Conservation (phyloP, 2,797 vertebrate species). For the Pangasius mekongensis region DNA sequence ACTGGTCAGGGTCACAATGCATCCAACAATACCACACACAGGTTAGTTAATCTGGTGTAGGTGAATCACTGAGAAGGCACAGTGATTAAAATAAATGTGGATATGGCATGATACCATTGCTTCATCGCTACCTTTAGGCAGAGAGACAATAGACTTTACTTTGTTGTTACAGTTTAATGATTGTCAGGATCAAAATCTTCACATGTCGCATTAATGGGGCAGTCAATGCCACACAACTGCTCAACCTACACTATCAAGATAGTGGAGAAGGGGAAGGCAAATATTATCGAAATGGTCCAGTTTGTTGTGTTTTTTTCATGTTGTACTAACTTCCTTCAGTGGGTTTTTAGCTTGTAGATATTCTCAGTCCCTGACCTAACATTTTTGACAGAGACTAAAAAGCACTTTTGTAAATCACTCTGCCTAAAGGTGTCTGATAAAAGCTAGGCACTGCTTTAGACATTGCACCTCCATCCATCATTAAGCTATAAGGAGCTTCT, state of each 20-base stretch:
- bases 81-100: not conserved
- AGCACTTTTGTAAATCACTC: not conserved
- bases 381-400: not conserved
- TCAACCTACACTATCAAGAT: no score
- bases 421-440: not conserved
- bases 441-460: not conserved
- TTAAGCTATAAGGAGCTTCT: not conserved
- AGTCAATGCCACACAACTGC: no score
- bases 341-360: not conserved
- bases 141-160: not conserved
- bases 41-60: not conserved
- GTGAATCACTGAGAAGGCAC: not conserved
- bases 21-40: not conserved
- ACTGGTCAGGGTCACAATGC: not conserved
- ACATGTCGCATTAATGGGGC: no score
- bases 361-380: not conserved
- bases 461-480: constrained; percentile 7
- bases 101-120: not conserved
- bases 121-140: not conserved
- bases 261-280: no score
- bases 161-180: not conserved
- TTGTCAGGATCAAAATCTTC: not conserved
- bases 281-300: no score
- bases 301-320: not conserved
- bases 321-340: not conserved